Conservation (phyloP, 2,113 vertebrate genomes). For the Rhineura floridana region DNA sequence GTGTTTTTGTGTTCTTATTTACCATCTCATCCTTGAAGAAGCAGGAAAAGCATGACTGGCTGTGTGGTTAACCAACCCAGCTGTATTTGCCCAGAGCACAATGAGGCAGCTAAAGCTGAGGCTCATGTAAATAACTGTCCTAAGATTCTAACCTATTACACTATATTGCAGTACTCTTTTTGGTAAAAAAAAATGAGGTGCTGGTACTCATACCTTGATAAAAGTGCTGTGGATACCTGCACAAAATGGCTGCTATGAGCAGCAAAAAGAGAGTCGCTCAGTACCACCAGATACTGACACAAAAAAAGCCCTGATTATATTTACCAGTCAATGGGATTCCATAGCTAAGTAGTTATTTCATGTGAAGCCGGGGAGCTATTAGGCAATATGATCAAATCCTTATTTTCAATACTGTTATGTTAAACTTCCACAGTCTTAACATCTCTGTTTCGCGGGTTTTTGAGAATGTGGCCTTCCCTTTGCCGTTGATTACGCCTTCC, state of each 20-base stretch:
- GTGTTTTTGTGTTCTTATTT: background rate
- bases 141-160: background rate
- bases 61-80: constrained; percentile 21
- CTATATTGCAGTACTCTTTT: background rate
- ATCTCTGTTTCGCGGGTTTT: too few species aligned
- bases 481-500: too few species aligned
- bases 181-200: too few species aligned
- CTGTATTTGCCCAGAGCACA: constrained; percentile 30
- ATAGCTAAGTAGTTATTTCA: background rate
- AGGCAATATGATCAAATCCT: background rate
- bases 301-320: too few species aligned
- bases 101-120: background rate
- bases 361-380: too few species aligned
- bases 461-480: too few species aligned
- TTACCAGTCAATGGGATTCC: background rate
- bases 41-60: background rate
- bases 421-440: too few species aligned
- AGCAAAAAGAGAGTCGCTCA: too few species aligned
- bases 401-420: background rate
- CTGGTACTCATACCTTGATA: too few species aligned
- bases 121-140: background rate
- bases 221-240: too few species aligned
- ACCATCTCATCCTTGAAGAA: background rate
- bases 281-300: too few species aligned
- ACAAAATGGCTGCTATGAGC: too few species aligned